Conservation (phyloP, 2,888 invertebrate genomes). For the Thyatira batis region DNA sequence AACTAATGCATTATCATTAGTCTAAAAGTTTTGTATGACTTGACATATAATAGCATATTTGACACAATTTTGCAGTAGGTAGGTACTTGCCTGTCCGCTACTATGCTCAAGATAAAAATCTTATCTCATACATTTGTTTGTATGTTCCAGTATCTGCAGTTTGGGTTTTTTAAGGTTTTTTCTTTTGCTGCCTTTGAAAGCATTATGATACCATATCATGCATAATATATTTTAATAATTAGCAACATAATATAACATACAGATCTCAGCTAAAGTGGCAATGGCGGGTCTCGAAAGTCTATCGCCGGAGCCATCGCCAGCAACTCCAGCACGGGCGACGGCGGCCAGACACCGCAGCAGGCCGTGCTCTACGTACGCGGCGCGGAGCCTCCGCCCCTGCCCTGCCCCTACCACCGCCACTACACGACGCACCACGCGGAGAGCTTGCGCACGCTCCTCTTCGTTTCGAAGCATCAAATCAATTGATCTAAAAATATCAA, state of each 20-base stretch:
- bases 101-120: too few relatives aligned
- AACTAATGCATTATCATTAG: too few relatives aligned
- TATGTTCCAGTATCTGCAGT: too few relatives aligned
- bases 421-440: constrained; percentile 88
- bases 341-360: constrained; percentile 91
- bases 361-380: constrained; percentile 87
- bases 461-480: constrained; percentile 95
- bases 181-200: too few relatives aligned
- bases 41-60: too few relatives aligned
- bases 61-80: too few relatives aligned
- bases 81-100: too few relatives aligned
- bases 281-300: constrained; percentile 92
- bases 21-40: too few relatives aligned
- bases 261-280: constrained; percentile 94
- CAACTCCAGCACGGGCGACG: constrained; percentile 88
- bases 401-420: constrained; percentile 72
- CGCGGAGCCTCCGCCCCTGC: constrained; percentile 86
- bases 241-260: too few relatives aligned
- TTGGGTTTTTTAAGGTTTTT: too few relatives aligned
- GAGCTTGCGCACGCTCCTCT: constrained; percentile 94
- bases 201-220: neutral
- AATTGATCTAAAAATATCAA: constrained; percentile 87
- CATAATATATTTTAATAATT: neutral
- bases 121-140: too few relatives aligned
- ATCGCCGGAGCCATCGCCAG: constrained; percentile 88